Evolutionary conservation across 2,113 vertebrate genomes (phyloP).

Genomic region (Raja brachyura): DNA sequence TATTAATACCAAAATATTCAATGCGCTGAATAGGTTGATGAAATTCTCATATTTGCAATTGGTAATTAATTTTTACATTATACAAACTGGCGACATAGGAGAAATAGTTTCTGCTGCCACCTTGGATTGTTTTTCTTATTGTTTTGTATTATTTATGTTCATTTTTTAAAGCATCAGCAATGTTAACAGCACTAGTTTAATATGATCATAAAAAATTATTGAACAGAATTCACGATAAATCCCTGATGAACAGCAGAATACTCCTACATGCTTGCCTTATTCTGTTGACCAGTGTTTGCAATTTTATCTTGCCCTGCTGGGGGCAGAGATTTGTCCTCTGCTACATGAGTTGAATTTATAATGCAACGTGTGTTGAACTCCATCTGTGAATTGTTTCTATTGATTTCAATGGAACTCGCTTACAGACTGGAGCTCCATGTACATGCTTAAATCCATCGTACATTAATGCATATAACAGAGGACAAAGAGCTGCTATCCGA

Average conservation of each 20-base stretch:
- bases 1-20: neutral
- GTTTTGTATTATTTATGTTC: constrained; percentile 17
- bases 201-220: neutral
- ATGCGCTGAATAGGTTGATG: neutral
- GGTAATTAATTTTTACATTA: constrained; percentile 24
- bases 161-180: constrained; percentile 10
- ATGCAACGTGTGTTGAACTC: too few relatives aligned
- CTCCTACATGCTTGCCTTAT: neutral
- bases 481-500: too few relatives aligned
- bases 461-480: too few relatives aligned
- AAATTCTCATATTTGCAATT: constrained; percentile 20
- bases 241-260: neutral
- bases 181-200: neutral
- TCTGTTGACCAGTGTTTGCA: neutral
- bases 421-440: too few relatives aligned
- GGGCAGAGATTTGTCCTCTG: too few relatives aligned
- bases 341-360: too few relatives aligned
- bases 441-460: too few relatives aligned
- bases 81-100: neutral
- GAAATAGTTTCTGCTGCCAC: neutral
- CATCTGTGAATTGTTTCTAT: too few relatives aligned
- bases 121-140: neutral
- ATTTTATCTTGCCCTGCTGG: neutral
- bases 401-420: too few relatives aligned
- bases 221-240: neutral